phyloP scores from a whole-genome alignment of 2,113 vertebrate species.

The Suricata suricatta region DNA sequence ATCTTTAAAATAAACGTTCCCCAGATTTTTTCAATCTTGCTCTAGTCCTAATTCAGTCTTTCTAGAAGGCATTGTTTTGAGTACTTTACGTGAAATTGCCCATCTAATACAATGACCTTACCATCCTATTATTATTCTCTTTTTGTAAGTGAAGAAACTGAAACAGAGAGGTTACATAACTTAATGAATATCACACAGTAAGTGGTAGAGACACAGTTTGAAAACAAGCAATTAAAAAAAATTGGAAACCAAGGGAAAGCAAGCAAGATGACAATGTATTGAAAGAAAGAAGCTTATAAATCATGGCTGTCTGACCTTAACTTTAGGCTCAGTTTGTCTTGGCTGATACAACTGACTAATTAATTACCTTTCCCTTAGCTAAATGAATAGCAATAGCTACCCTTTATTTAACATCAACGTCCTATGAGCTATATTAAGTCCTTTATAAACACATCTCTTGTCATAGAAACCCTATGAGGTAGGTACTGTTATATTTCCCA shows the following conservation, averaged over 20 bases:
- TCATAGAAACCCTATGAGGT: neutral
- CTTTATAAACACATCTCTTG: neutral
- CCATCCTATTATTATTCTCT: neutral
- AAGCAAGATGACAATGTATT: constrained; percentile 26
- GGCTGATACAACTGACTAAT: neutral
- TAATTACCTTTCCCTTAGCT: neutral
- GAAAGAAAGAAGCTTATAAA: constrained; percentile 29
- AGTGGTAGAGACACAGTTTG: neutral
- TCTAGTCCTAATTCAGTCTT: neutral
- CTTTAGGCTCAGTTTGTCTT: constrained; percentile 13
- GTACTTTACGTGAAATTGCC: neutral
- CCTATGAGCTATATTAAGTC: neutral
- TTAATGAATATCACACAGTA: neutral
- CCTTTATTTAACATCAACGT: neutral
- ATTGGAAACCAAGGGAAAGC: neutral
- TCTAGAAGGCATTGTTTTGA: constrained; percentile 18
- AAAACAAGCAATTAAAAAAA: neutral
- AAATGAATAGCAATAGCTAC: constrained; percentile 10
- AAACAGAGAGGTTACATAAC: neutral
- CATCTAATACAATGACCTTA: constrained; percentile 26
- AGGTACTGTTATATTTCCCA: neutral
- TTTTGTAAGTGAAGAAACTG: neutral
- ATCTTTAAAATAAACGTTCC: neutral
- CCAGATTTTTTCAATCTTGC: constrained; percentile 2
- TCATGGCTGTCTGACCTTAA: neutral